Evolutionary conservation across 1,140 invertebrate genomes (phyloP).

Genomic region (Yoshiicerus persimilis): DNA sequence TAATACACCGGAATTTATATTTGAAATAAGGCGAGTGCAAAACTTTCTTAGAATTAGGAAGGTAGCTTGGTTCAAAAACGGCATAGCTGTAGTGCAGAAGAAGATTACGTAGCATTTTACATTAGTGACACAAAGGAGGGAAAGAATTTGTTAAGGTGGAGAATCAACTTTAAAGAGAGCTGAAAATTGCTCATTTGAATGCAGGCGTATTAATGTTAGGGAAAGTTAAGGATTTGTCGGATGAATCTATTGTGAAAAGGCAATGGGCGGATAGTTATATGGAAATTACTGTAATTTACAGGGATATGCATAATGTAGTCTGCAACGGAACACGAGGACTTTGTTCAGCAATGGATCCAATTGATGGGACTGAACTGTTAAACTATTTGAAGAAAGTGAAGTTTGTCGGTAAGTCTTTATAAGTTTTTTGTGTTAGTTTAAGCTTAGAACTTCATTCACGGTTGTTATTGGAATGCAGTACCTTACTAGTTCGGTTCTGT

Average conservation of each 20-base stretch:
- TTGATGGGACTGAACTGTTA: conserved; percentile 78
- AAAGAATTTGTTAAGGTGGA: not conserved
- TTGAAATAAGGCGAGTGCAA: no score
- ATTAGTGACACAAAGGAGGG: not conserved
- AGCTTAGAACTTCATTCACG: not conserved
- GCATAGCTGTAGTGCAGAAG: not conserved
- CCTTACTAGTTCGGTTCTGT: not conserved
- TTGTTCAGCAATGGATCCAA: conserved; percentile 84
- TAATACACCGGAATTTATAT: no score
- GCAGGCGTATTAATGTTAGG: not conserved
- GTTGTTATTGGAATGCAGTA: not conserved
- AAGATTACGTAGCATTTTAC: not conserved
- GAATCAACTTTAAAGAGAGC: not conserved
- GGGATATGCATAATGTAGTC: conserved; percentile 79
- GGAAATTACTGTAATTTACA: conserved; percentile 51
- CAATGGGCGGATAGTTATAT: not conserved
- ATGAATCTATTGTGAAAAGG: not conserved
- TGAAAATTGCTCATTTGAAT: not conserved
- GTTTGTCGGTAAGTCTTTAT: conserved; percentile 70
- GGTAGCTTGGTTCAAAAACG: no score
- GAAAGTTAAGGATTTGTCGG: not conserved
- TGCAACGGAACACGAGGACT: conserved; percentile 71
- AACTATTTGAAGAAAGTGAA: conserved; percentile 79
- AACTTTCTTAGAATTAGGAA: not conserved
- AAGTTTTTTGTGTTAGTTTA: not conserved